These are phyloP conservation scores for Trichopria drosophilae DNA, from an alignment of 2,888 invertebrate species.

Conservation along the genomic window DNA sequence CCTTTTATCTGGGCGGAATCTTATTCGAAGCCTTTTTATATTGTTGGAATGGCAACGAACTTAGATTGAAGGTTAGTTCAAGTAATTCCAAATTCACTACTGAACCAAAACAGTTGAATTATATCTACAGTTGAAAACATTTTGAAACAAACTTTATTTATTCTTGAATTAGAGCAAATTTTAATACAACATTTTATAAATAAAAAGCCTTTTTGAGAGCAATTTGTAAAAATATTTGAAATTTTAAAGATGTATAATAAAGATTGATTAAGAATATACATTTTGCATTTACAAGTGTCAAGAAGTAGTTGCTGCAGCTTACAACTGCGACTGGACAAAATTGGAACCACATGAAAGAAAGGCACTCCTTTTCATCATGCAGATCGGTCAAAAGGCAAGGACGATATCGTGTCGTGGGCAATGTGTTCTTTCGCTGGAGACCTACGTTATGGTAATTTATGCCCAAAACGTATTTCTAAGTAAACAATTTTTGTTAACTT, in stretches of 20 bases:
- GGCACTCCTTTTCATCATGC: constrained; percentile 12
- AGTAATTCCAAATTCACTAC: too few species aligned
- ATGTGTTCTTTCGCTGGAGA: constrained; percentile 14
- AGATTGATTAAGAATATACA: neutral
- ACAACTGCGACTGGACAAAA: constrained; percentile 14
- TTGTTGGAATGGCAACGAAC: constrained; percentile 26
- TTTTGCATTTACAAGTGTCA: constrained; percentile 21
- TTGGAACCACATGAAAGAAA: neutral
- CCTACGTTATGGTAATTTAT: constrained; percentile 22
- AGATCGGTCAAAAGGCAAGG: constrained; percentile 4
- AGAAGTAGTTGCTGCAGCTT: constrained; percentile 3
- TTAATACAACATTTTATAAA: too few species aligned
- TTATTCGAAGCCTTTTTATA: constrained; percentile 24
- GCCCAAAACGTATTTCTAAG: too few species aligned
- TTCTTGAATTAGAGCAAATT: too few species aligned
- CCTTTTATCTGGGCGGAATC: constrained; percentile 10
- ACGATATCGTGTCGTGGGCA: constrained; percentile 21
- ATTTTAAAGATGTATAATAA: neutral
- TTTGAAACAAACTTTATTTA: neutral
- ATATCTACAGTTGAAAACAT: neutral
- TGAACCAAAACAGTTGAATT: too few species aligned
- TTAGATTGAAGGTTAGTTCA: constrained; percentile 20
- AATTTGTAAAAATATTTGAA: neutral
- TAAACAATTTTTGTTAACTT: too few species aligned
- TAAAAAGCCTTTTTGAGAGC: too few species aligned